These are phyloP conservation scores for Tricholaema leucomelas DNA, from an alignment of 2,113 vertebrate genomes.

Conservation along the genomic window DNA sequence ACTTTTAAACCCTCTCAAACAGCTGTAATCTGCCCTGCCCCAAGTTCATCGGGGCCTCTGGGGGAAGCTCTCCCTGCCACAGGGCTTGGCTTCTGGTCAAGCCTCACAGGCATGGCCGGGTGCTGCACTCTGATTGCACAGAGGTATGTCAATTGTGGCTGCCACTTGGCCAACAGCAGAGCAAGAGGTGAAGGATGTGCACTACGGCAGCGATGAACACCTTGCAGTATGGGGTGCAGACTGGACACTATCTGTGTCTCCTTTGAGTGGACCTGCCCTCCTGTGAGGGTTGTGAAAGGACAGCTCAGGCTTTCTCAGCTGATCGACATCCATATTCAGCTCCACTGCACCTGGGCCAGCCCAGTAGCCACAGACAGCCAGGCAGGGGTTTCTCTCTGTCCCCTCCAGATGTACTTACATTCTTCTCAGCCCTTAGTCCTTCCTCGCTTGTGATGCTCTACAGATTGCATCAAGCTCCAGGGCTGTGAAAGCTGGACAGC, in stretches of 20 bases:
- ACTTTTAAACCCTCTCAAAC: conserved; percentile 37
- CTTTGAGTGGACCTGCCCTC: background rate
- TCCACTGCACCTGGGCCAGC: background rate
- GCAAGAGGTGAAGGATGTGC: background rate
- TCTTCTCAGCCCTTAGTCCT: background rate
- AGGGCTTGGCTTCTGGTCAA: conserved; percentile 3
- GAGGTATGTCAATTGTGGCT: background rate
- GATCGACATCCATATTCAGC: background rate
- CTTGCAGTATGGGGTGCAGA: background rate
- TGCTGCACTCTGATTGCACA: background rate
- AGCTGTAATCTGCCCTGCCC: conserved; percentile 12
- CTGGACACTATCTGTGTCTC: fast-evolving
- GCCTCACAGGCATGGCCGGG: background rate
- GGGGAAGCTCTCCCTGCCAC: conserved; percentile 49
- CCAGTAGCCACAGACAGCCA: background rate
- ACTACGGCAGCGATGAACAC: fast-evolving
- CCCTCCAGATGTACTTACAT: background rate
- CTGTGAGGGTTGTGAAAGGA: background rate
- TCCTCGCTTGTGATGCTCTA: background rate
- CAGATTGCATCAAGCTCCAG: background rate
- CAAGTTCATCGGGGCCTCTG: background rate
- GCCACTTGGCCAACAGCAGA: background rate
- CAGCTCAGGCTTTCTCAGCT: background rate
- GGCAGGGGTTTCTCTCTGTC: background rate
- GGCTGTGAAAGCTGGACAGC: background rate